phyloP scores from a whole-genome alignment of 2,797 vertebrate species.

The Atherinosoma microstoma region DNA sequence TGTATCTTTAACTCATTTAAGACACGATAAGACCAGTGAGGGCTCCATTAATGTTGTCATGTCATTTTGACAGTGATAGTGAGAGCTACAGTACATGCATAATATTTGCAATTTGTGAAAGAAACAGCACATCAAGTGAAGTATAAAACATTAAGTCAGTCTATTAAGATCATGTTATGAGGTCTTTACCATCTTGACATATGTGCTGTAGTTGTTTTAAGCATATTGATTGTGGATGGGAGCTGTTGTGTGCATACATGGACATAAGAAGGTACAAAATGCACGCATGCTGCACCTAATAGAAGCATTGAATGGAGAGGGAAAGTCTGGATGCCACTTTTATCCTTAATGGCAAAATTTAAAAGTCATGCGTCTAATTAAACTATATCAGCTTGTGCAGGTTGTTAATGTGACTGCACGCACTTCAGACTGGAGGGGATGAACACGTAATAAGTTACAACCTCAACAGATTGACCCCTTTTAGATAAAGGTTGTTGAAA shows the following conservation, averaged over 20 bases:
- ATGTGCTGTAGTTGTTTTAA: background rate
- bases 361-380: background rate
- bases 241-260: background rate
- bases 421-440: too few relatives aligned
- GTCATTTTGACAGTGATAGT: background rate
- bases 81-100: background rate
- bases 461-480: background rate
- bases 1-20: background rate
- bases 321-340: background rate
- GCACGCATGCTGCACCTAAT: background rate
- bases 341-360: background rate
- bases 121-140: background rate
- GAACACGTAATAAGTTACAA: background rate
- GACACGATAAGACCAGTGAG: background rate
- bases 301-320: background rate
- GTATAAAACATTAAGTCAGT: background rate
- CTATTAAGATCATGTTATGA: background rate
- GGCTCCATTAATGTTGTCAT: background rate
- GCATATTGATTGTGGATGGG: background rate
- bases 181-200: background rate
- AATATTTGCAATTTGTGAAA: background rate
- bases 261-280: background rate
- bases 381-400: too few relatives aligned
- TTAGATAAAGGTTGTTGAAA: background rate
- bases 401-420: too few relatives aligned